Evolutionary conservation across 2,113 vertebrate species (phyloP).

Genomic region (Agelaius phoeniceus): DNA sequence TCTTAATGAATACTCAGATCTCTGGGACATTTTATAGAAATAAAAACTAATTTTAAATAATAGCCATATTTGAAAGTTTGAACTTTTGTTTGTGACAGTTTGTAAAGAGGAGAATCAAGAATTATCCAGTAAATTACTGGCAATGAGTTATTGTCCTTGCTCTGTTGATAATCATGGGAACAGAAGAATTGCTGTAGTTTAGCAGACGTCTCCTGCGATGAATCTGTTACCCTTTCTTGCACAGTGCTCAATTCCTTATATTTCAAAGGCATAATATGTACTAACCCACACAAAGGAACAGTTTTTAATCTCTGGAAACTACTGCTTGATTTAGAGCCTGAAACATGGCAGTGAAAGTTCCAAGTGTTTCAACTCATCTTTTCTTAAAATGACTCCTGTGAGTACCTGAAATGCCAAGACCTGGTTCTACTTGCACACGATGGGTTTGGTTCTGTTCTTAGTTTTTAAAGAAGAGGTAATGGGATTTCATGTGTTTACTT

Average conservation of each 20-base stretch:
- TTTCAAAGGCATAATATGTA: not conserved
- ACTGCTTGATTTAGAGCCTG: not conserved
- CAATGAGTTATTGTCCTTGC: not conserved
- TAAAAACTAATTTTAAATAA: not conserved
- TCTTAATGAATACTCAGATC: not conserved
- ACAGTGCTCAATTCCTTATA: not conserved
- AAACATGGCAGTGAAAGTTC: not conserved
- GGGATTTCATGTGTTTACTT: not conserved
- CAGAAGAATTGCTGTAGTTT: not conserved
- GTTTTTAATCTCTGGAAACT: not conserved
- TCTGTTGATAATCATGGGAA: not conserved
- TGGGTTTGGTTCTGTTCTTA: not conserved
- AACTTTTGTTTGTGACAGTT: not conserved
- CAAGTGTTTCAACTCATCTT: not conserved
- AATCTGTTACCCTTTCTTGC: not conserved
- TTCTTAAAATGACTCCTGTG: not conserved
- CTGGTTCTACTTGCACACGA: not conserved
- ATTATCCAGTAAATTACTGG: not conserved
- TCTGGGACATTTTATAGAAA: not conserved
- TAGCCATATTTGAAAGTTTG: not conserved
- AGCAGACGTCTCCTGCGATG: not conserved
- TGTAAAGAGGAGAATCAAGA: not conserved
- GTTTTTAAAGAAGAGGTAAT: not conserved
- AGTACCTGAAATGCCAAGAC: not conserved
- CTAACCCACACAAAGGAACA: not conserved